phyloP scores from a whole-genome alignment of 2,888 invertebrate species.

The Meiosimyza platycephala region DNA sequence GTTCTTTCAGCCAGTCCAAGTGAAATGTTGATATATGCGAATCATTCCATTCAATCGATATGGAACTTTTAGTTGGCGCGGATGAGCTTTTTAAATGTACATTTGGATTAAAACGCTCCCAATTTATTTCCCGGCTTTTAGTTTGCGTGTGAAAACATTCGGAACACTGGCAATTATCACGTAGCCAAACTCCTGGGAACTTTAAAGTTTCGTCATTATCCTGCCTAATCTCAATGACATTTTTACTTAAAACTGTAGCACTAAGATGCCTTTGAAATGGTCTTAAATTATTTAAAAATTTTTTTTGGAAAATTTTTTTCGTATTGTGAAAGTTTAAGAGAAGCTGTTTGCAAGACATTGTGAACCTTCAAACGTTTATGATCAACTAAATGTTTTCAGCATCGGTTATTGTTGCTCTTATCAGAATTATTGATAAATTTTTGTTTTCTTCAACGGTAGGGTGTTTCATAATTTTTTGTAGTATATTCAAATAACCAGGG shows the following conservation, averaged over 20 bases:
- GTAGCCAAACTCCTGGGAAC: conserved; percentile 77
- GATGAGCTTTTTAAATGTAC: conserved; percentile 59
- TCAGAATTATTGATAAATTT: too few relatives aligned
- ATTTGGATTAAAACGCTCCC: conserved; percentile 71
- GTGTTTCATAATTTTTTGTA: too few relatives aligned
- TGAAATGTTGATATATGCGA: conserved; percentile 71
- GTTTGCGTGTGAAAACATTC: conserved; percentile 75
- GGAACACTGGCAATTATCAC: conserved; percentile 80
- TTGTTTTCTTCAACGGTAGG: too few relatives aligned
- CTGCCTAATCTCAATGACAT: neutral
- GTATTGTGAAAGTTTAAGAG: neutral
- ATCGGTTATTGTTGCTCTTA: too few relatives aligned
- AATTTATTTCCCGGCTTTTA: conserved; percentile 73
- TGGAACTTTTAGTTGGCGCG: conserved; percentile 40
- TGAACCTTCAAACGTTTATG: neutral
- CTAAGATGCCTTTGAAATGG: neutral
- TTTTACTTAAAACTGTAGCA: neutral
- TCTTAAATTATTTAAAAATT: neutral
- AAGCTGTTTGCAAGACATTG: conserved; percentile 9
- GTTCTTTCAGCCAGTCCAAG: conserved; percentile 72
- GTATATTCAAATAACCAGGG: too few relatives aligned
- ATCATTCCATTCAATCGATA: conserved; percentile 72
- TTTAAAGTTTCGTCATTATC: conserved; percentile 51
- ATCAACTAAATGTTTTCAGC: too few relatives aligned
- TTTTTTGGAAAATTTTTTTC: neutral